Evolutionary conservation across 2,888 invertebrate species (phyloP), one percentile per base, ranked within the genome.

Genomic region (Ischnura elegans): DNA sequence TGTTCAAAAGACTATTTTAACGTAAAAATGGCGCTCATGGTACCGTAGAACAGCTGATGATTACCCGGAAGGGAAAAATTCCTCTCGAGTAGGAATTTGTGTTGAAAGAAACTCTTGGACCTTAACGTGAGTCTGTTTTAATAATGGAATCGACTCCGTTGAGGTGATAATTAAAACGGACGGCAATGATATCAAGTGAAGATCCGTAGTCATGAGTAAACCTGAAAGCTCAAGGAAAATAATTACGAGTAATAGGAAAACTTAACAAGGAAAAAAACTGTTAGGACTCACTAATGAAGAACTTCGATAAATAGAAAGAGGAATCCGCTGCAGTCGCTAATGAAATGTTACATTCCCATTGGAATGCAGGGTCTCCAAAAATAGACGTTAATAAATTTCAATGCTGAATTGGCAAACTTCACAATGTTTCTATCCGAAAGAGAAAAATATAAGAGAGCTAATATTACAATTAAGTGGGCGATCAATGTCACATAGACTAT

Each of bases 81-180:
- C 36, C 76, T 76, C 76, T 36, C 36, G n/a, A 76, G 66, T n/a
- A 10, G 76, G 76, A 76, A 76, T 76, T 76, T 76, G 16, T 76
- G 29, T 36, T 76, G 25, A 76, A 76, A 76, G 76, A 76, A 76
- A 76, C 76, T 76, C 76, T 76, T 36, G 76, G 16, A 10, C 25
- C 36, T 10, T 36, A 76, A 76, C 36, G 76, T 10, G 36, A 13
- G 6, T 25, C 10, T 2, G n/a, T 36, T 76, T 76, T 10, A 76
- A 36, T 76, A 76, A 36, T 76, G 25, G 36, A 36, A 76, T 76
- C 29, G 36, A 36, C 76, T 76, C 29, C 29, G 36, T 13, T 36
- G 36, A 76, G 76, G 29, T 36, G 76, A 76, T 76, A 36, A 76
- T 76, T 76, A 76, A 36, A 36, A 16, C 76, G 1, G 10, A 76